Evolutionary conservation across 2,113 vertebrate genomes (phyloP).

Genomic region (Irena cyanogastra): DNA sequence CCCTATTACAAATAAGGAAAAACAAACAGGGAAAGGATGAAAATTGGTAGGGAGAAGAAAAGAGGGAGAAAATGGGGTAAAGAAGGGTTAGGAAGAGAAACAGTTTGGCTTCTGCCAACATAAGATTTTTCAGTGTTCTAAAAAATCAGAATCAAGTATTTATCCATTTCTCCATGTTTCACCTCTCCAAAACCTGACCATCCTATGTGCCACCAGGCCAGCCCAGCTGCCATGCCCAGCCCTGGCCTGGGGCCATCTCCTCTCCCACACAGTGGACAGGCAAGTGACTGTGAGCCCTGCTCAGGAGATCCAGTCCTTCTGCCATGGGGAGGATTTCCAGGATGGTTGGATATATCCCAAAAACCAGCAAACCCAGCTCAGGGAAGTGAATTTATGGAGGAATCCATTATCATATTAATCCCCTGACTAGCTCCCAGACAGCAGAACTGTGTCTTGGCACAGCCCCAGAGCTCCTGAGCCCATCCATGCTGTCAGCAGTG

Average conservation of each 20-base stretch:
- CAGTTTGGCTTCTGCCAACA: background rate
- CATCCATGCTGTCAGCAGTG: background rate
- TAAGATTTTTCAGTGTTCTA: background rate
- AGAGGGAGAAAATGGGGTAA: background rate
- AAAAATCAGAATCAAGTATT: background rate
- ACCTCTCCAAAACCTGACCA: background rate
- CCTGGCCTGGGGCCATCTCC: background rate
- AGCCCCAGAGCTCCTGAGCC: background rate
- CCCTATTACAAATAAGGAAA: background rate
- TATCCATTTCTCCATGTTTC: background rate
- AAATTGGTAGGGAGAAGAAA: background rate
- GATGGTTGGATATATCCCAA: background rate
- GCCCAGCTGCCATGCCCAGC: background rate
- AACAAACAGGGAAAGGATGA: background rate
- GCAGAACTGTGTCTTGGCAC: background rate
- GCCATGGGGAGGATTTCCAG: background rate
- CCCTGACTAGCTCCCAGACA: background rate
- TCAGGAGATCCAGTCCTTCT: background rate
- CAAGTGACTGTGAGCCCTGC: too few relatives aligned
- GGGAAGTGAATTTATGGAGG: background rate
- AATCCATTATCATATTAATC: conserved; percentile 11
- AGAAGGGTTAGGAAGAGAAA: background rate
- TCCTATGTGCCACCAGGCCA: background rate
- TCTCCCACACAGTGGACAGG: background rate
- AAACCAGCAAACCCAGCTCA: background rate